Conservation (phyloP, 1,140 invertebrate genomes). For the Cotesia vestalis region DNA sequence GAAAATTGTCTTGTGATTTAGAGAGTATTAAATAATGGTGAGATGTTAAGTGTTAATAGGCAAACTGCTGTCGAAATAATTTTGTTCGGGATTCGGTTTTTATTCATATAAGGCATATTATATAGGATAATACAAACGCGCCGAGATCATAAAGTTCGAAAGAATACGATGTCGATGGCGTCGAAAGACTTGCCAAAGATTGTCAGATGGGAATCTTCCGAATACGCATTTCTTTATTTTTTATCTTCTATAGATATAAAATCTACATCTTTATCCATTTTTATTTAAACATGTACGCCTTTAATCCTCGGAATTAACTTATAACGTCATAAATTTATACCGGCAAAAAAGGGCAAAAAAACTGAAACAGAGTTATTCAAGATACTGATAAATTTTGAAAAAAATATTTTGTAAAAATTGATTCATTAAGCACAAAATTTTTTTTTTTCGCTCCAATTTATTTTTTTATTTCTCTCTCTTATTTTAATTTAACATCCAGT, state of each 20-base stretch:
- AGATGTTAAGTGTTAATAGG: constrained; percentile 27
- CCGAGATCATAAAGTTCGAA: constrained; percentile 19
- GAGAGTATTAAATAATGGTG: constrained; percentile 9
- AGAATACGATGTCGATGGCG: constrained; percentile 26
- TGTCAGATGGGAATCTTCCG: neutral
- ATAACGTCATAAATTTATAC: no score
- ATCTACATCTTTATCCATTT: no score
- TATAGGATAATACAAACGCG: constrained; percentile 3
- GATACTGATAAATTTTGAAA: no score
- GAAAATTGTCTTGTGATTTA: neutral
- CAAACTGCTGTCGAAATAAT: constrained; percentile 23
- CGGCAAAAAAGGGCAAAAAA: no score
- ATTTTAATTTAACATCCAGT: neutral
- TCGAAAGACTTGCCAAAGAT: constrained; percentile 5
- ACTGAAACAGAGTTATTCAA: no score
- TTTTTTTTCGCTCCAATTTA: no score
- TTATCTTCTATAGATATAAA: neutral
- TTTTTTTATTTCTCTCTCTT: neutral
- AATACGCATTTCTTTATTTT: neutral
- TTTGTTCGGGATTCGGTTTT: constrained; percentile 1
- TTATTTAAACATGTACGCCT: no score
- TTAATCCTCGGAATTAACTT: no score
- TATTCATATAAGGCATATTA: no score
- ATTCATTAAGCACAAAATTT: no score
- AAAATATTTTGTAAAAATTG: no score